Conservation (phyloP, 2,113 vertebrate genomes). For the Paradisaea rubra region DNA sequence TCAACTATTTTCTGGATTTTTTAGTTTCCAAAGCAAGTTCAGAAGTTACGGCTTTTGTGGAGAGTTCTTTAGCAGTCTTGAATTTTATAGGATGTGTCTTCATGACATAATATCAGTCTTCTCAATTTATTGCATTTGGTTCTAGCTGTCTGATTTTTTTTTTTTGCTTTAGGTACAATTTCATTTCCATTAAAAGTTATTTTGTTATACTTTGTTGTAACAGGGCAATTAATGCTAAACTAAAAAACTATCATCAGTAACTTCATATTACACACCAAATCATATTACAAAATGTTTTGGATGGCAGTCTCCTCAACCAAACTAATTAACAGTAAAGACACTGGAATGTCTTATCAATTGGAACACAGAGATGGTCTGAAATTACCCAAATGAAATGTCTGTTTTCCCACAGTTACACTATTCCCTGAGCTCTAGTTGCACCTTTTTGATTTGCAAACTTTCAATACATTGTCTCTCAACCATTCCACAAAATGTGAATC, state of each 20-base stretch:
- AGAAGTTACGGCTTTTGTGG: background rate
- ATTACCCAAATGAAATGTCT: background rate
- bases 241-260: background rate
- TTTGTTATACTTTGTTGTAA: background rate
- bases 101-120: background rate
- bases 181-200: background rate
- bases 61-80: background rate
- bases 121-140: background rate
- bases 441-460: background rate
- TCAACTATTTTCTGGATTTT: background rate
- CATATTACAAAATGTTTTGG: background rate
- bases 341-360: background rate
- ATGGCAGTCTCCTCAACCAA: background rate
- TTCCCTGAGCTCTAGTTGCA: background rate
- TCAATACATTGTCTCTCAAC: background rate
- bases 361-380: background rate
- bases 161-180: background rate
- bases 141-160: background rate
- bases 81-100: background rate
- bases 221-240: fast-evolving
- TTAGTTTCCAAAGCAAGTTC: background rate
- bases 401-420: background rate
- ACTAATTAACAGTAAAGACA: background rate
- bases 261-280: background rate
- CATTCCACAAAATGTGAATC: background rate